Conservation (phyloP, 2,797 vertebrate genomes). For the Sebastolobus alascanus region DNA sequence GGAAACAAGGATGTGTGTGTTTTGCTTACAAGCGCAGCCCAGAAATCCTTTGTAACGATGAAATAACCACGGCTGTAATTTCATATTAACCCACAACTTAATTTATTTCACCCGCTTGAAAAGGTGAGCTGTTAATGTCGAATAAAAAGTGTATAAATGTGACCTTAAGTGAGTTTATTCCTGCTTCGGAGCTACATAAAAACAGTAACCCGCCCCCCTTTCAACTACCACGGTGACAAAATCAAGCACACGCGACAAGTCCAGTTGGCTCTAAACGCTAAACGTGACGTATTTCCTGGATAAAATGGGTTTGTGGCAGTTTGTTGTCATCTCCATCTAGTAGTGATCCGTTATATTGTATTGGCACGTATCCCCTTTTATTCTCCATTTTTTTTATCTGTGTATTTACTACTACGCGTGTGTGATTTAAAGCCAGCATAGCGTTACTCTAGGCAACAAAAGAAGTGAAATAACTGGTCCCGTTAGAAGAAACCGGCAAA, state of each 20-base stretch:
- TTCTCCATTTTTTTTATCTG: neutral
- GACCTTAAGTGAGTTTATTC: neutral
- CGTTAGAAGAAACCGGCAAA: neutral
- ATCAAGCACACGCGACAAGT: slow-evolving; percentile 49
- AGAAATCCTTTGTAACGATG: neutral
- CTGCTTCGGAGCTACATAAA: neutral
- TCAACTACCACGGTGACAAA: neutral
- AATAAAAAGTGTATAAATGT: neutral
- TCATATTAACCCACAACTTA: rapidly evolving
- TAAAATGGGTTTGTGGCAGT: slow-evolving; percentile 65
- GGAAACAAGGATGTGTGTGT: slow-evolving; percentile 4
- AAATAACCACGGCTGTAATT: neutral
- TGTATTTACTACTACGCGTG: slow-evolving; percentile 1
- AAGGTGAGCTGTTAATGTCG: rapidly evolving
- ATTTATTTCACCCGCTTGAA: neutral
- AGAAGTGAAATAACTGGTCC: slow-evolving; percentile 2
- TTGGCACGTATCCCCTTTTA: slow-evolving; percentile 15
- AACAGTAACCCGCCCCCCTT: slow-evolving; percentile 38
- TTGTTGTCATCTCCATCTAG: slow-evolving; percentile 77
- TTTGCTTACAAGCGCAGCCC: slow-evolving; percentile 1
- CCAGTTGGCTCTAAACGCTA: slow-evolving; percentile 18
- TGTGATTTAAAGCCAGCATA: neutral
- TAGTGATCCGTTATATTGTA: slow-evolving; percentile 30
- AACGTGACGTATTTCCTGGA: slow-evolving; percentile 83
- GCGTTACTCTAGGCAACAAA: neutral